Conservation (phyloP, 92 coral and sea anemone genomes). For the Phenganax marumi region DNA sequence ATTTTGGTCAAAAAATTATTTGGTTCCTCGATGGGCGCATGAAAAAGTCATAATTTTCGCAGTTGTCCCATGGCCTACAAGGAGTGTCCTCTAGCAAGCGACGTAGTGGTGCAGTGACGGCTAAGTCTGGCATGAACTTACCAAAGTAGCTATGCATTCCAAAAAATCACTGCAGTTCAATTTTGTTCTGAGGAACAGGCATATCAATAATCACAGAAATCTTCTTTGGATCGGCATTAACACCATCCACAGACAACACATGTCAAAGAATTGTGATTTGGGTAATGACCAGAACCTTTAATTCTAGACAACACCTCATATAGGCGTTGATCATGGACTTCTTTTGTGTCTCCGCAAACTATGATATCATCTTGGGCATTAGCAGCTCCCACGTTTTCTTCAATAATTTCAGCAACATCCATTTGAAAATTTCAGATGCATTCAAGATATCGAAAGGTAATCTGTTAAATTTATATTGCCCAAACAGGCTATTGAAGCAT, state of each 20-base stretch:
- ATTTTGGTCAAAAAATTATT: no score
- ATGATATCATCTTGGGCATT: conserved; percentile 42
- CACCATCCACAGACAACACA: conserved; percentile 38
- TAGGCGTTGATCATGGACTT: conserved; percentile 47
- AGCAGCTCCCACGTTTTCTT: conserved; percentile 31
- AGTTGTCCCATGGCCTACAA: no score
- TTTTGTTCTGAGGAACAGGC: no score
- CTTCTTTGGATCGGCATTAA: conserved; percentile 45
- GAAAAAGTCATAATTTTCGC: no score
- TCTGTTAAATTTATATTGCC: conserved; percentile 43
- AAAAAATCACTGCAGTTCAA: conserved; percentile 26
- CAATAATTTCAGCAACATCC: conserved; percentile 44
- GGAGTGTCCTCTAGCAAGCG: no score
- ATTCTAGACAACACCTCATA: no score
- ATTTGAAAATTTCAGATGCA: conserved; percentile 51
- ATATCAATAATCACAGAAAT: no score
- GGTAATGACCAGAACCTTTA: conserved; percentile 28
- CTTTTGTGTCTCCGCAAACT: conserved; percentile 51
- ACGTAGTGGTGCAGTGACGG: conserved; percentile 13
- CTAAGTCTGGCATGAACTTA: conserved; percentile 23
- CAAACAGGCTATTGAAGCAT: conserved; percentile 52
- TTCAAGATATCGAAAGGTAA: conserved; percentile 57
- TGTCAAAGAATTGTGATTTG: conserved; percentile 44
- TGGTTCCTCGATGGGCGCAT: no score
- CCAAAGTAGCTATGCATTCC: conserved; percentile 34